Percentiles rank a stretch among this genome's conserved stretches.
Conservation (phyloP, 2,113 vertebrate genomes). For the Tricholaema leucomelas region DNA sequence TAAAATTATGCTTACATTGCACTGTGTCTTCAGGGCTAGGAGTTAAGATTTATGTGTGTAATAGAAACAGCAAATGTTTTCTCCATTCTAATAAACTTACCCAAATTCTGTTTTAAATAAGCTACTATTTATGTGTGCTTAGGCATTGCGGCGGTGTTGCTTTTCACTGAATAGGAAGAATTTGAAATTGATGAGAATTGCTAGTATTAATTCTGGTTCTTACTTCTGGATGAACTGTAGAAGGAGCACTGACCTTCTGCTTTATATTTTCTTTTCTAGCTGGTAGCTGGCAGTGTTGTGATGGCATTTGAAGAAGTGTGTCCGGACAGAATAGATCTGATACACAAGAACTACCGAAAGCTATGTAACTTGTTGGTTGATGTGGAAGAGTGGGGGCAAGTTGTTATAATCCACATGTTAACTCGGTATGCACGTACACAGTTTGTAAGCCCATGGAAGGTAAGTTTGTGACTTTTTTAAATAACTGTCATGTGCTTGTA, state of each 20-base stretch:
- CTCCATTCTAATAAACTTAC: background rate
- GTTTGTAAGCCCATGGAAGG: conserved; percentile 94
- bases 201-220: conserved; percentile 3
- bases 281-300: conserved; percentile 96
- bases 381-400: conserved; percentile 98
- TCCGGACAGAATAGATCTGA: conserved; percentile 96
- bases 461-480: conserved; percentile 62
- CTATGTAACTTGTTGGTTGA: conserved; percentile 95
- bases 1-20: conserved; percentile 17
- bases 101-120: background rate
- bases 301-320: conserved; percentile 99
- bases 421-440: conserved; percentile 95
- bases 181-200: background rate
- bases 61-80: conserved; percentile 19
- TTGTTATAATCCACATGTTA: conserved; percentile 97
- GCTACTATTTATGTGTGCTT: background rate
- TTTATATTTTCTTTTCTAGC: conserved; percentile 77
- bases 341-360: conserved; percentile 98
- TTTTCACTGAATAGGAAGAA: background rate
- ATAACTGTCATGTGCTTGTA: background rate
- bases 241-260: conserved; percentile 30
- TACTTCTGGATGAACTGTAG: background rate
- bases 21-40: background rate
- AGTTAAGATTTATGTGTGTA: conserved; percentile 52
- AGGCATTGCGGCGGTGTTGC: background rate